These are phyloP conservation scores for Gerris lacustris DNA, from an alignment of 2,888 invertebrate species.

Conservation along the genomic window DNA sequence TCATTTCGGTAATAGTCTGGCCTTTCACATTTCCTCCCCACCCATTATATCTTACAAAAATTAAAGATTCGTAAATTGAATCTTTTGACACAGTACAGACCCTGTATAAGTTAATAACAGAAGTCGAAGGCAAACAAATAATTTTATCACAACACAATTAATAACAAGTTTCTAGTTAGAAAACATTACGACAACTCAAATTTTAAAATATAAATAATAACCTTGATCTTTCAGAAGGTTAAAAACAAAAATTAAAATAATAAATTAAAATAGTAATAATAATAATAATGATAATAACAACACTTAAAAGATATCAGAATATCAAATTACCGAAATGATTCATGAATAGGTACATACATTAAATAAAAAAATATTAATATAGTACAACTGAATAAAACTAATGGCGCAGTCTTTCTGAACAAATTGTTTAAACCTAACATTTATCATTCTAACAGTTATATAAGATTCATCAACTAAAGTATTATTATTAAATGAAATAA, in stretches of 20 bases:
- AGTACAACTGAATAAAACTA: slow-evolving; percentile 10
- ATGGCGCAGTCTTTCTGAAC: slow-evolving; percentile 13
- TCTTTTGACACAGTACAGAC: slow-evolving; percentile 11
- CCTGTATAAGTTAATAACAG: slow-evolving; percentile 9
- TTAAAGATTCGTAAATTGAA: slow-evolving; percentile 8
- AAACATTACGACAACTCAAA: no score
- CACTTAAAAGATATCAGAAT: neutral
- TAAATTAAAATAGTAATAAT: neutral
- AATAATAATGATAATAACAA: neutral
- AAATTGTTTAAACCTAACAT: slow-evolving; percentile 4
- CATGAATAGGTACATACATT: slow-evolving; percentile 4
- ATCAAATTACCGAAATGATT: slow-evolving; percentile 13
- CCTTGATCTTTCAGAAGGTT: neutral
- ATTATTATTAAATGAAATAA: neutral
- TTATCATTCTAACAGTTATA: slow-evolving; percentile 13
- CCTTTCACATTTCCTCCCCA: neutral
- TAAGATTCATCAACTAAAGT: neutral
- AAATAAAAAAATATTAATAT: slow-evolving; percentile 7
- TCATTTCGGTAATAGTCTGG: slow-evolving; percentile 9
- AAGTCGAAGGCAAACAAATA: neutral
- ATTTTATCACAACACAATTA: slow-evolving; percentile 5
- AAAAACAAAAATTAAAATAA: neutral
- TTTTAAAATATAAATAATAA: neutral
- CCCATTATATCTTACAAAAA: slow-evolving; percentile 7
- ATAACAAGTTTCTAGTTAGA: neutral